Evolutionary conservation across 1,140 invertebrate species (phyloP), one percentile per base, ranked within the genome.

Genomic region (Halesus radiatus): DNA sequence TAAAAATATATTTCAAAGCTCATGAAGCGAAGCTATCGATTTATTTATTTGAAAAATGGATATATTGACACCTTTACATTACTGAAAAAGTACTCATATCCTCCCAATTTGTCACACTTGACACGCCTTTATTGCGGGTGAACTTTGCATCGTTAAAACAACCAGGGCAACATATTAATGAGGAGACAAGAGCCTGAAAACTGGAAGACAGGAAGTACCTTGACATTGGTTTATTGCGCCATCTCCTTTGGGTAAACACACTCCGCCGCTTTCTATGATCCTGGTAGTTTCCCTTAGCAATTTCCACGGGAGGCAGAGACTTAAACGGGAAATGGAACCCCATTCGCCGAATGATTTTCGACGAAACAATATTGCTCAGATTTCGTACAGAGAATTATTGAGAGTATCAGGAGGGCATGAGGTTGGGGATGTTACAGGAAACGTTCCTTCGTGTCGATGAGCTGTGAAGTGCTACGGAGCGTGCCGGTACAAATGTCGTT

Each of bases 161-260:
- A 32, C 54, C 54, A 54, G 72, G 72, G 58, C 16, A 56, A 58
- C 72, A 75, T 53, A 53, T 66, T 26, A 54, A 73, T 73, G 70
- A 32, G 26, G 6, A 23, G 56, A 18, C 64, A 68, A 16, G 18
- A 45, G 29, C 64, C 18, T 52, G 1, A 50, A 54, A 72, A 72
- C 37, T 62, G 26, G 60, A 29, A 50, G 62, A 29, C 70, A 74
- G 78, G 78, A 80, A 80, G 78, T 53, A 32, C 7, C 56, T 32
- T 80, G 78, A 80, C 78, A 80, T 75, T 80, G 72, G 50, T 80
- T 66, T 80, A 80, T 80, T 72, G 72, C 56, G 26, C 70, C 70
- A 79, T 79, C 77, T 79, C 77, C 77, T 72, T 50, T 72, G 73
- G 75, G 75, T 76, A 66, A 76, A 76, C 37, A 64, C 60, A 56